A percentile compares a stretch with the other conserved stretches of the same genome.
phyloP scores from a whole-genome alignment of 2,888 invertebrate species.

The Ashinkailepas kermadecensis region DNA sequence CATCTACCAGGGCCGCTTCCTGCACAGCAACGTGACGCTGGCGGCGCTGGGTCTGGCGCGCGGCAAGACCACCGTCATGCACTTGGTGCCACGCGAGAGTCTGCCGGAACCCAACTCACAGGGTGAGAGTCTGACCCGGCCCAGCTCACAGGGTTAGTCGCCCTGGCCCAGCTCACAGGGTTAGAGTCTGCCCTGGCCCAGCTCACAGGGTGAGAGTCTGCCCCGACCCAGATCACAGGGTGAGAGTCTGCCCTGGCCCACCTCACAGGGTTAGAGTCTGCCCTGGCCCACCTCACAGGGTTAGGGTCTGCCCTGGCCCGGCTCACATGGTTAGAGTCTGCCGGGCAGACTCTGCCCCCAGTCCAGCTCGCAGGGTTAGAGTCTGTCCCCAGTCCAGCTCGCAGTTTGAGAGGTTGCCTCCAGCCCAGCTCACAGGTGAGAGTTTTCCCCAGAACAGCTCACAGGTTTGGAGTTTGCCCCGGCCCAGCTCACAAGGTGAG shows the following conservation, averaged over 20 bases:
- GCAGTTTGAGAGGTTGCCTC: too few relatives aligned
- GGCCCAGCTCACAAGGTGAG: not conserved
- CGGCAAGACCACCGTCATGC: slow-evolving; percentile 99
- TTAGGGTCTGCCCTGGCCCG: too few relatives aligned
- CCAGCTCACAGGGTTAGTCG: not conserved
- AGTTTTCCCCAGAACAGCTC: not conserved
- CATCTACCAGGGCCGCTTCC: slow-evolving; percentile 98
- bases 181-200: too few relatives aligned
- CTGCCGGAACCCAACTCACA: slow-evolving; percentile 98
- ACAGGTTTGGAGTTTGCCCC: not conserved
- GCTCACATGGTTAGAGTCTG: not conserved
- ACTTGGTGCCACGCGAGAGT: slow-evolving; percentile 97
- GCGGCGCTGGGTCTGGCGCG: slow-evolving; percentile 93
- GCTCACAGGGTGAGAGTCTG: not conserved
- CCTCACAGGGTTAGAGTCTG: not conserved
- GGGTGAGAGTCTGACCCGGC: slow-evolving; percentile 50
- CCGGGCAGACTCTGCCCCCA: too few relatives aligned
- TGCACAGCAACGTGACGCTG: slow-evolving; percentile 97
- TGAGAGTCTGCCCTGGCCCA: not conserved
- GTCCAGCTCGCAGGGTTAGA: slow-evolving; percentile 49
- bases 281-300: not conserved
- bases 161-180: not conserved
- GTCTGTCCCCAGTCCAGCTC: not conserved
- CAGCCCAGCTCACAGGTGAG: not conserved
- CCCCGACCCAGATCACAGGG: not conserved